These are phyloP conservation scores for Acyrthosiphon pisum DNA, from an alignment of 1,140 invertebrate genomes.

Conservation along the genomic window DNA sequence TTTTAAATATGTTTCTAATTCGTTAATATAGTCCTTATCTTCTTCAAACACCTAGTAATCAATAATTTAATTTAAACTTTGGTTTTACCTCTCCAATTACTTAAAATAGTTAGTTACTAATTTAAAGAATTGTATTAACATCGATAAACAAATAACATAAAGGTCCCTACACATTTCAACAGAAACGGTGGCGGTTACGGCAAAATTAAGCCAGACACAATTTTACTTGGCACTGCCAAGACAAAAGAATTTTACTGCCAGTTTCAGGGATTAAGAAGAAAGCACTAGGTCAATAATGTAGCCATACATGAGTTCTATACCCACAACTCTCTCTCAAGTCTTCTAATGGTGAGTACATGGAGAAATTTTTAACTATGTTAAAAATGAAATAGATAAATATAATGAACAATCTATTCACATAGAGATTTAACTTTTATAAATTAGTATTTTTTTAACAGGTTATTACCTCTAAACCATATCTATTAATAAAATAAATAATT, in stretches of 20 bases:
- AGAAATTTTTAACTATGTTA: too few relatives aligned
- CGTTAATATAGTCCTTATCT: slow-evolving; percentile 10
- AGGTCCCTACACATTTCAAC: not conserved
- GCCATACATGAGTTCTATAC: not conserved
- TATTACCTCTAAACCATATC: not conserved
- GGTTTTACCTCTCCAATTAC: not conserved
- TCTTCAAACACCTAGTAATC: not conserved
- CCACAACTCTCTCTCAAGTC: too few relatives aligned
- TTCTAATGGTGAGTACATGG: too few relatives aligned
- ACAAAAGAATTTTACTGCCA: too few relatives aligned
- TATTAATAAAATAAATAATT: not conserved
- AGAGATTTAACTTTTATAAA: not conserved
- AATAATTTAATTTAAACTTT: not conserved
- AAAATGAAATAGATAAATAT: not conserved
- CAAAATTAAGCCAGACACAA: too few relatives aligned
- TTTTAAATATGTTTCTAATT: slow-evolving; percentile 43
- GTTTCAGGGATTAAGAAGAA: too few relatives aligned
- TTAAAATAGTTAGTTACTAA: not conserved
- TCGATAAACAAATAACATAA: not conserved
- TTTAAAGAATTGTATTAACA: not conserved
- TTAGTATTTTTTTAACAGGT: not conserved
- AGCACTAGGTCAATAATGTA: too few relatives aligned
- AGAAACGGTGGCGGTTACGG: too few relatives aligned
- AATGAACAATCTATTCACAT: not conserved
- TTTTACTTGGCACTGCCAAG: too few relatives aligned